Evolutionary conservation across 2,797 vertebrate species (phyloP).

Genomic region (Paratrypauchen microcephalus): DNA sequence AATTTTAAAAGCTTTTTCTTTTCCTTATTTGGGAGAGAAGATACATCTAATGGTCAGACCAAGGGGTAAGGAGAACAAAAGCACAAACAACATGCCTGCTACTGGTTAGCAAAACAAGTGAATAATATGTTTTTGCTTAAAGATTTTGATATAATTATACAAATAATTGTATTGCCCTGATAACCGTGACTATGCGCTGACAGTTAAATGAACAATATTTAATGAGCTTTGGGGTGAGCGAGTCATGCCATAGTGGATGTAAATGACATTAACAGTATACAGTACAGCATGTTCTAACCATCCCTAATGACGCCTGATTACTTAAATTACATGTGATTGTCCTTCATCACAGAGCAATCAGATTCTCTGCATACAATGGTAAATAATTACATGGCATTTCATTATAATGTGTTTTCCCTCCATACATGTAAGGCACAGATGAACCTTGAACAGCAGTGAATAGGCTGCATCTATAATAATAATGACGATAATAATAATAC

Average conservation of each 20-base stretch:
- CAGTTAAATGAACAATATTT: neutral
- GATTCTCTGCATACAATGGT: neutral
- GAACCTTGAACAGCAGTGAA: neutral
- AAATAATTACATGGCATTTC: neutral
- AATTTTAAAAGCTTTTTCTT: too few relatives aligned
- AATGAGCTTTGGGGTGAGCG: neutral
- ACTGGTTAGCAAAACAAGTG: neutral
- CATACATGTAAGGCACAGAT: neutral
- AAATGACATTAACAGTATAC: neutral
- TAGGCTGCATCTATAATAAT: neutral
- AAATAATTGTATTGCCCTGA: neutral
- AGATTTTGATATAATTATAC: neutral
- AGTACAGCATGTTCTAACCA: neutral
- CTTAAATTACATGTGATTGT: neutral
- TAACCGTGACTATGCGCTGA: neutral
- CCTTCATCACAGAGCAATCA: conserved; percentile 3
- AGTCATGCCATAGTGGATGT: neutral
- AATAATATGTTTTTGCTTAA: neutral
- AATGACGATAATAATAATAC: neutral
- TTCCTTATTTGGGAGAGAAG: too few relatives aligned
- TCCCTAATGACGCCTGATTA: neutral
- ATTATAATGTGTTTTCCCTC: neutral
- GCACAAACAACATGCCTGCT: too few relatives aligned
- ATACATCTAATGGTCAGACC: too few relatives aligned
- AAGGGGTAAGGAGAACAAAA: too few relatives aligned